Percentiles rank a stretch among this genome's conserved stretches.
Conservation (phyloP, 2,113 vertebrate genomes). For the Nipponia nippon region DNA sequence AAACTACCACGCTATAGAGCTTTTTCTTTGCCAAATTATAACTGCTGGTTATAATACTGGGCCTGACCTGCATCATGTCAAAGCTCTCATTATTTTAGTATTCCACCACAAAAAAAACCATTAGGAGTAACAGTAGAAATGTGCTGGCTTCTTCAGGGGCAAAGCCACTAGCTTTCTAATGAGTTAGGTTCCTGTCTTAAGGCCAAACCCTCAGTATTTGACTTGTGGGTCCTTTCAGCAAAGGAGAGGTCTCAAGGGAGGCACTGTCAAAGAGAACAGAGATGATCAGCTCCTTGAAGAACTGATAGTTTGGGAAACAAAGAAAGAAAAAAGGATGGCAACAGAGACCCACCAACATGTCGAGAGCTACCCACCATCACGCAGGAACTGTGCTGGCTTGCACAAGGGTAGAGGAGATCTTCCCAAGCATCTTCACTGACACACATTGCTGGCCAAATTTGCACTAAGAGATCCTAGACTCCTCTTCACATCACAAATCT, state of each 20-base stretch:
- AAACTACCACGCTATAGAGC: accelerated
- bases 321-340: not conserved
- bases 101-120: not conserved
- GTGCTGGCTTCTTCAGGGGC: not conserved
- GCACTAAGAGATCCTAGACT: no score
- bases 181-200: not conserved
- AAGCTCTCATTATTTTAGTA: not conserved
- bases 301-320: not conserved
- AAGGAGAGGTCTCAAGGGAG: not conserved
- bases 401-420: not conserved
- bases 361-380: accelerated
- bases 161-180: not conserved
- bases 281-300: not conserved
- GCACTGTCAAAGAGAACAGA: no score
- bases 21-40: not conserved
- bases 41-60: not conserved
- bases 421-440: not conserved
- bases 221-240: not conserved
- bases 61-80: not conserved
- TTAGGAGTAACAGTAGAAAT: not conserved
- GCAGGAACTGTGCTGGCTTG: not conserved
- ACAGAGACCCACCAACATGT: not conserved
- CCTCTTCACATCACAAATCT: not conserved
- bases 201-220: not conserved
- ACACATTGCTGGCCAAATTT: not conserved